A percentile compares a stretch with the other conserved stretches of the same genome.
phyloP scores from a whole-genome alignment of 1,140 invertebrate genomes.

The Drosophila chauvacae region DNA sequence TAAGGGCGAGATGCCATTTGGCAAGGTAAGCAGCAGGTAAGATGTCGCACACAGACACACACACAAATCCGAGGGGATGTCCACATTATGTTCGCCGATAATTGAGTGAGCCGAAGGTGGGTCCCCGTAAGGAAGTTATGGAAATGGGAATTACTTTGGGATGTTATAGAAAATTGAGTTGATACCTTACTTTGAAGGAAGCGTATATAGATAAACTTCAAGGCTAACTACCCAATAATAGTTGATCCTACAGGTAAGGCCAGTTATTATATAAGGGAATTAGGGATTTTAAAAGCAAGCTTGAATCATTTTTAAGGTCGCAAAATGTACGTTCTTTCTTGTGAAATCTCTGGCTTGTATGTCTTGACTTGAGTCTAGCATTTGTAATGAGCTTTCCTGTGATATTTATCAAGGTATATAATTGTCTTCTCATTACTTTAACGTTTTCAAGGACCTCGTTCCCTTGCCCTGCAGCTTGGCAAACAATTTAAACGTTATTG shows the following conservation, averaged over 20 bases:
- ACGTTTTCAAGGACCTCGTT: not conserved
- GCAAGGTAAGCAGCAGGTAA: slow-evolving; percentile 39
- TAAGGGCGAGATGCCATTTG: slow-evolving; percentile 18
- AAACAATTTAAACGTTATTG: slow-evolving; percentile 45
- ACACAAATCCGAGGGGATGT: slow-evolving; percentile 21
- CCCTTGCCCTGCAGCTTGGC: not conserved
- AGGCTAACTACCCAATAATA: slow-evolving; percentile 1
- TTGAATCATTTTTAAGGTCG: not conserved
- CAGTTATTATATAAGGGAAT: not conserved
- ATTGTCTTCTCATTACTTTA: not conserved
- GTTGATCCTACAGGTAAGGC: not conserved
- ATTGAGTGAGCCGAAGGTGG: slow-evolving; percentile 30
- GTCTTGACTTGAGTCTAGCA: not conserved
- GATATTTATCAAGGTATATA: not conserved
- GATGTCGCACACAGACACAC: slow-evolving; percentile 17
- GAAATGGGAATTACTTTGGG: slow-evolving; percentile 20
- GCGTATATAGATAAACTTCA: not conserved
- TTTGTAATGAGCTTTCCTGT: not conserved
- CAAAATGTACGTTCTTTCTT: too few species aligned
- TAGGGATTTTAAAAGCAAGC: not conserved
- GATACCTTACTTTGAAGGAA: not conserved
- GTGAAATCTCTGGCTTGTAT: not conserved
- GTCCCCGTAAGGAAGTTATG: slow-evolving; percentile 6
- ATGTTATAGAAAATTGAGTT: slow-evolving; percentile 18
- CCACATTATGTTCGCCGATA: slow-evolving; percentile 45